phyloP scores from a whole-genome alignment of 2,888 invertebrate species.

The Crioceris asparagi region DNA sequence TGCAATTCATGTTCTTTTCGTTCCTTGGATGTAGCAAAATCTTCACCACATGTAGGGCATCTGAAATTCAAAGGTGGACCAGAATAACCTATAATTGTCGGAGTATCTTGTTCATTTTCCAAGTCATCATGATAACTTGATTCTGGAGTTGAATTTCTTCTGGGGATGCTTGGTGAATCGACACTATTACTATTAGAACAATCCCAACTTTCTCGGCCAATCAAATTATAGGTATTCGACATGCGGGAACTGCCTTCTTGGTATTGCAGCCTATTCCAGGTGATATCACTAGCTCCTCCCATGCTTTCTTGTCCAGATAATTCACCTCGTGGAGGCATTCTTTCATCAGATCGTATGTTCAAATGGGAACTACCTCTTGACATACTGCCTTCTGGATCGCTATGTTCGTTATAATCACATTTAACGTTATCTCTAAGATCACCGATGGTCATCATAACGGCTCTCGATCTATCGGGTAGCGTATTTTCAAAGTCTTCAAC shows the following conservation, averaged over 20 bases:
- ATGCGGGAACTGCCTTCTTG: conserved; percentile 40
- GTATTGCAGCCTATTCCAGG: conserved; percentile 65
- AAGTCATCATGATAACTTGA: conserved; percentile 10
- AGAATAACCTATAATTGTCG: conserved; percentile 32
- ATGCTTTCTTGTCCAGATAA: conserved; percentile 80
- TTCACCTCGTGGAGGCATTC: conserved; percentile 80
- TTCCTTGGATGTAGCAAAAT: conserved; percentile 51
- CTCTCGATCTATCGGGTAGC: conserved; percentile 25
- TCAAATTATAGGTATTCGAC: conserved; percentile 51
- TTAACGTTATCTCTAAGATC: conserved; percentile 23
- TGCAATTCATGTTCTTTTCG: conserved; percentile 50
- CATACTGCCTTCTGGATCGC: conserved; percentile 35
- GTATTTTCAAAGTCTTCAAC: conserved; percentile 32
- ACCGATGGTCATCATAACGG: conserved; percentile 33
- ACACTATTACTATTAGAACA: conserved; percentile 56
- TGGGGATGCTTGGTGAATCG: conserved; percentile 15
- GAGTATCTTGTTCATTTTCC: conserved; percentile 19
- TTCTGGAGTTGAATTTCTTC: conserved; percentile 5
- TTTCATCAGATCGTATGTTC: conserved; percentile 74
- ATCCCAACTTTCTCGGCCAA: conserved; percentile 58
- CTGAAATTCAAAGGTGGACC: conserved; percentile 40
- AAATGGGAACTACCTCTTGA: conserved; percentile 51
- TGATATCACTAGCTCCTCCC: conserved; percentile 64
- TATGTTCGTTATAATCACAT: conserved; percentile 19
- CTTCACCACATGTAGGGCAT: conserved; percentile 48